phyloP scores from a whole-genome alignment of 2,888 invertebrate species.

The Clostera curtula region DNA sequence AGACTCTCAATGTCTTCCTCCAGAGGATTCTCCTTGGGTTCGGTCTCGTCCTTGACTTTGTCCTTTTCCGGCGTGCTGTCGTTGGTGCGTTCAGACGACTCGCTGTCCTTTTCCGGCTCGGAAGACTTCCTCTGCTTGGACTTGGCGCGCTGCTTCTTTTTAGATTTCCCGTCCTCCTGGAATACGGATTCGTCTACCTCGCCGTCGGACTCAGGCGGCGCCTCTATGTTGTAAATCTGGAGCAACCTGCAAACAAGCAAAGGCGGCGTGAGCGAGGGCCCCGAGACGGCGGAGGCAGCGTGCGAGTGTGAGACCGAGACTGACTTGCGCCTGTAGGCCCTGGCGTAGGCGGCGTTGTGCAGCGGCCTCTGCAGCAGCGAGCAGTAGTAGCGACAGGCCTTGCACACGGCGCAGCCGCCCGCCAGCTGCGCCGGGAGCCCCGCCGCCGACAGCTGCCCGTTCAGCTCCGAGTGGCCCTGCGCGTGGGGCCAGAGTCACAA shows the following conservation, averaged over 20 bases:
- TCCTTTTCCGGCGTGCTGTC: constrained; percentile 56
- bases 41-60: constrained; percentile 28
- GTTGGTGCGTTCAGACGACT: constrained; percentile 48
- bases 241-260: constrained; percentile 73
- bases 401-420: constrained; percentile 86
- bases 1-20: constrained; percentile 70
- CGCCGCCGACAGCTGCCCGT: constrained; percentile 74
- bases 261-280: too few species aligned
- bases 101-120: constrained; percentile 50
- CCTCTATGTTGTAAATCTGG: constrained; percentile 82
- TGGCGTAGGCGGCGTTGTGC: constrained; percentile 73
- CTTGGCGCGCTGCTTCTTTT: constrained; percentile 58
- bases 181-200: constrained; percentile 51
- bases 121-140: constrained; percentile 57
- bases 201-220: constrained; percentile 73
- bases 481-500: too few species aligned
- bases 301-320: too few species aligned
- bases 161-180: constrained; percentile 49
- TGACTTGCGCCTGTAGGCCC: constrained; percentile 48
- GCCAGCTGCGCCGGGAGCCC: constrained; percentile 80
- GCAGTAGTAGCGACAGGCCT: constrained; percentile 86
- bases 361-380: constrained; percentile 80
- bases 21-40: constrained; percentile 25
- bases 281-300: too few species aligned
- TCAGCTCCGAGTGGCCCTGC: constrained; percentile 71